phyloP scores from a whole-genome alignment of 2,113 vertebrate species.

The Corythornis vintsioides region DNA sequence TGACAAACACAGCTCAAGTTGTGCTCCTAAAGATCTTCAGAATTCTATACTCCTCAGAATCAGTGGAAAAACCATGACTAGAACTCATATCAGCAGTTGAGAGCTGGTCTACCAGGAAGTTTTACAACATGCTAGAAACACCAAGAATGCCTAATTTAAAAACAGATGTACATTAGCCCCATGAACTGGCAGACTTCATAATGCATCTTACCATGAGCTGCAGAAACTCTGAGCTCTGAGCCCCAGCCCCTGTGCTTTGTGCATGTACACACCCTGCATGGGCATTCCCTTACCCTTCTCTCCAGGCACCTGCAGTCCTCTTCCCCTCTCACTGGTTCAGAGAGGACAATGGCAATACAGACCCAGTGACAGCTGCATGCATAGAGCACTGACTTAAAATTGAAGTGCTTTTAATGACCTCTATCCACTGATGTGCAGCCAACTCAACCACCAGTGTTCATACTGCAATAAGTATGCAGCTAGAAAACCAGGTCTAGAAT shows the following conservation, averaged over 20 bases:
- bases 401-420: neutral
- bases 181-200: accelerated
- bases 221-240: neutral
- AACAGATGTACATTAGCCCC: neutral
- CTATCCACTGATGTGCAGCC: neutral
- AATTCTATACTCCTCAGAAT: neutral
- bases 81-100: neutral
- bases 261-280: neutral
- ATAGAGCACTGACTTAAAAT: neutral
- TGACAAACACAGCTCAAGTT: neutral
- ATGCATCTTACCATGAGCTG: neutral
- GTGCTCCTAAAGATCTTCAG: neutral
- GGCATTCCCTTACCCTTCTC: neutral
- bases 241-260: neutral
- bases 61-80: neutral
- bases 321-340: neutral
- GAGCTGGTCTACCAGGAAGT: neutral
- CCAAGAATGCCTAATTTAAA: neutral
- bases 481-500: neutral
- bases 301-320: neutral
- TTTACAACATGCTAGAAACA: neutral
- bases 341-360: neutral
- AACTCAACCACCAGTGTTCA: neutral
- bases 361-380: neutral
- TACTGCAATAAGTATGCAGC: neutral